Evolutionary conservation across 2,113 vertebrate species (phyloP), one percentile per base, ranked within the genome.

Genomic region (Sceloporus undulatus): DNA sequence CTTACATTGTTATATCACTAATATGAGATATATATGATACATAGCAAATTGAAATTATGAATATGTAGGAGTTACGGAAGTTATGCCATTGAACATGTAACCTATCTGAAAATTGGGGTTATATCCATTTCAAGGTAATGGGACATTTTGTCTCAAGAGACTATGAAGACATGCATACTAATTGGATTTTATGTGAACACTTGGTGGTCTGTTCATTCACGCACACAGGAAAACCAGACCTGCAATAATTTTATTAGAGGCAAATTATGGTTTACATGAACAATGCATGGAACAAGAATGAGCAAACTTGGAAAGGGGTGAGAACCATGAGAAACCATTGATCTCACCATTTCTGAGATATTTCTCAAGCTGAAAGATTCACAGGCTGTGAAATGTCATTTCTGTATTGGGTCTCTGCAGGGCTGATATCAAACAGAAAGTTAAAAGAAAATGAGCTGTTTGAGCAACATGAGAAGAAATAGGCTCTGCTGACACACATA

Each of bases 41-140:
- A 85, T 91, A 88, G 79, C 92, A 95, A 92, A 91, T 85, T 2
- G 34, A 79, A n/a, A 94, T 82, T 73, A 88, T 85, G 89, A 91
- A 91, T 92, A 93, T 95, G 87, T 90, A 89, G 89, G 38, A 89
- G 81, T 82, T 74, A 34, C 0, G 0, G 85, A 81, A 91, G 89
- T 88, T 91, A 86, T 4, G 88, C 77, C 66, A 82, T 0, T 5
- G 86, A 91, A 95, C 87, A 82, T 3, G 93, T 95, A 92, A 92
- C 88, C 92, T 94, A 85, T 38, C 71, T 85, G 82, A 91, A 76
- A 93, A 91, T 92, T 90, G 38, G 56, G 76, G 89, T 88, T 87
- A 91, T 93, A 93, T 93, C 74, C 82, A 93, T 95, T 93, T 90
- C 81, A 91, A 76, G 85, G 84, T 92, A 95, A 94, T 91, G 73